Evolutionary conservation across 2,888 invertebrate genomes (phyloP).

Genomic region (Apoda limacodes): DNA sequence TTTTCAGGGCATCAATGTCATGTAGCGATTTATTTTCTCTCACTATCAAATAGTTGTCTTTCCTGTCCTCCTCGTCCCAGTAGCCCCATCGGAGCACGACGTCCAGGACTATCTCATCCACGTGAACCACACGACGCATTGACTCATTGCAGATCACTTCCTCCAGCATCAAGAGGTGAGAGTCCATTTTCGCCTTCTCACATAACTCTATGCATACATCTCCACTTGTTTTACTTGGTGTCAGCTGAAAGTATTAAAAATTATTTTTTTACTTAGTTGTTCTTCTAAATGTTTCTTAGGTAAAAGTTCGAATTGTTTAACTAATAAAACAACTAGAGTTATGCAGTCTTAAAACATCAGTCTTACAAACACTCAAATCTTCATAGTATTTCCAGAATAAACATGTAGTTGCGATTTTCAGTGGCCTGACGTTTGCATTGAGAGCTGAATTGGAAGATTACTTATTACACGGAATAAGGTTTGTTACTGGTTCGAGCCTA

Average conservation of each 20-base stretch:
- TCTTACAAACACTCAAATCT: too few relatives aligned
- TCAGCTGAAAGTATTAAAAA: conserved; percentile 64
- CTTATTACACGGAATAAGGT: too few relatives aligned
- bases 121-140: conserved; percentile 81
- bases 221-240: conserved; percentile 81
- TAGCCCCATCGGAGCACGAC: conserved; percentile 86
- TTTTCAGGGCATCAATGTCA: conserved; percentile 64
- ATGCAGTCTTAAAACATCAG: too few relatives aligned
- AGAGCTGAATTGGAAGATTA: too few relatives aligned
- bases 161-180: conserved; percentile 80
- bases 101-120: conserved; percentile 76
- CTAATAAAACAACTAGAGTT: too few relatives aligned
- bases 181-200: conserved; percentile 71
- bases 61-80: conserved; percentile 89
- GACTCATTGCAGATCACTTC: conserved; percentile 84
- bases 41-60: conserved; percentile 82
- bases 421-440: too few relatives aligned
- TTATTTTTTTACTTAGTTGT: background rate
- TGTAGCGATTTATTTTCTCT: conserved; percentile 59
- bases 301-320: too few relatives aligned
- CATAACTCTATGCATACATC: conserved; percentile 81
- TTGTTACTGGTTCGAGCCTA: too few relatives aligned
- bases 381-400: too few relatives aligned
- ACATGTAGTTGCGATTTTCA: too few relatives aligned
- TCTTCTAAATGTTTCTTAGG: too few relatives aligned